These are phyloP conservation scores for Scolopax rusticola DNA, from an alignment of 2,797 vertebrate genomes.

Conservation along the genomic window DNA sequence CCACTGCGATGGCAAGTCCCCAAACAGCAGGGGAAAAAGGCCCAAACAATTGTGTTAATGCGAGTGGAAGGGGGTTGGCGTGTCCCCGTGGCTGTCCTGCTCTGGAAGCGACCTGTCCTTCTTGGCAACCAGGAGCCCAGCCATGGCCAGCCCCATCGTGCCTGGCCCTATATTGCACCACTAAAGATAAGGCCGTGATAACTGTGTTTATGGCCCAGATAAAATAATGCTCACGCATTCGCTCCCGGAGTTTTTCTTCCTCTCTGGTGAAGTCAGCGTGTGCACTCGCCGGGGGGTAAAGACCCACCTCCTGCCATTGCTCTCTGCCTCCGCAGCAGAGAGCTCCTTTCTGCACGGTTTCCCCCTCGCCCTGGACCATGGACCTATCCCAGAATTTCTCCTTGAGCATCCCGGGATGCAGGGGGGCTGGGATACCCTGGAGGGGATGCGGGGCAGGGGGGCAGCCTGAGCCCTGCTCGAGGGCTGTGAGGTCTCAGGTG, in stretches of 20 bases:
- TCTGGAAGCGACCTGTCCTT: fast-evolving
- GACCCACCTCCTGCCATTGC: fast-evolving
- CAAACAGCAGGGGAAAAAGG: background rate
- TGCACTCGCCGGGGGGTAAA: background rate
- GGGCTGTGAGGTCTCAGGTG: background rate
- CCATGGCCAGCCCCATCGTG: fast-evolving
- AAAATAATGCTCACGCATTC: background rate
- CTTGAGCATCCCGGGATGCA: background rate
- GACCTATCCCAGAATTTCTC: background rate
- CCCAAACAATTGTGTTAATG: fast-evolving
- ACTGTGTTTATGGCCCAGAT: background rate
- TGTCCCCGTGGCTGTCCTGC: background rate
- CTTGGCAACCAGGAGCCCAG: background rate
- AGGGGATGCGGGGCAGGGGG: fast-evolving
- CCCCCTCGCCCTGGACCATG: fast-evolving
- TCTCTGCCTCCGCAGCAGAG: background rate
- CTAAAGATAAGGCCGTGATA: fast-evolving
- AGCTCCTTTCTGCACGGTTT: background rate
- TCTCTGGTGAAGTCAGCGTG: fast-evolving
- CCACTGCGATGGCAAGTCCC: background rate
- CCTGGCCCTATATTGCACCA: fast-evolving
- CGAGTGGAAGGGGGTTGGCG: background rate
- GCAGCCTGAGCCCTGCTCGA: background rate
- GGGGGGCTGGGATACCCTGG: background rate
- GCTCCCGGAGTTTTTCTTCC: background rate